phyloP scores from a whole-genome alignment of 1,140 invertebrate genomes.

The Whitmania pigra region DNA sequence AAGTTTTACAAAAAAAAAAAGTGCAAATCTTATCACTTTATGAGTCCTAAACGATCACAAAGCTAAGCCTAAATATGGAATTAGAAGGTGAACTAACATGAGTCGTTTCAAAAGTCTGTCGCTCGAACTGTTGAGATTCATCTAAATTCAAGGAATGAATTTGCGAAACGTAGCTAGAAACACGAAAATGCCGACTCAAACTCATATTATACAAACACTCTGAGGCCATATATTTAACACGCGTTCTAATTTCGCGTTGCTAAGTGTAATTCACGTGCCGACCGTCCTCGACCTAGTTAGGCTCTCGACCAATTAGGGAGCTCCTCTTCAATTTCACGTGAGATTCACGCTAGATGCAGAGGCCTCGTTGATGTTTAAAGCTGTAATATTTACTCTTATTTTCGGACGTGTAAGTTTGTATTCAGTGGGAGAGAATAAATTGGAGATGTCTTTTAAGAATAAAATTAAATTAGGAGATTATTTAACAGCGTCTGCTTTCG shows the following conservation, averaged over 20 bases:
- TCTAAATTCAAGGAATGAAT: slow-evolving; percentile 2
- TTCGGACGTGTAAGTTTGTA: no score
- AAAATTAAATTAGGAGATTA: no score
- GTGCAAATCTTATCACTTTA: not conserved
- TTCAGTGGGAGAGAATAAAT: no score
- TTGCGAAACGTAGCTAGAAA: not conserved
- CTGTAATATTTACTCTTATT: no score
- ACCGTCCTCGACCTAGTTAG: slow-evolving; percentile 3
- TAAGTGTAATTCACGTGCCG: slow-evolving; percentile 9
- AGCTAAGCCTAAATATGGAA: not conserved
- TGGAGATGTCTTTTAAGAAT: no score
- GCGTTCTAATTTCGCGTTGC: slow-evolving; percentile 6
- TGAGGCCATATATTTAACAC: not conserved
- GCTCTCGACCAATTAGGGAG: slow-evolving; percentile 3
- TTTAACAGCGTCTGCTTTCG: no score
- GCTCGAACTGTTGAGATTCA: not conserved
- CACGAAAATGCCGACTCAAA: not conserved
- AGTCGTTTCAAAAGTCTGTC: not conserved
- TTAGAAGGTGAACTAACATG: not conserved
- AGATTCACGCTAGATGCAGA: not conserved
- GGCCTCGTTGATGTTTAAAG: no score
- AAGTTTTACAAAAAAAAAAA: not conserved
- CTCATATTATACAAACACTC: not conserved
- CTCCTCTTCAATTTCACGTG: not conserved
- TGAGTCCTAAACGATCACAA: not conserved